These are phyloP conservation scores for Lacerta viridis DNA, from an alignment of 2,797 vertebrate genomes.

Conservation along the genomic window DNA sequence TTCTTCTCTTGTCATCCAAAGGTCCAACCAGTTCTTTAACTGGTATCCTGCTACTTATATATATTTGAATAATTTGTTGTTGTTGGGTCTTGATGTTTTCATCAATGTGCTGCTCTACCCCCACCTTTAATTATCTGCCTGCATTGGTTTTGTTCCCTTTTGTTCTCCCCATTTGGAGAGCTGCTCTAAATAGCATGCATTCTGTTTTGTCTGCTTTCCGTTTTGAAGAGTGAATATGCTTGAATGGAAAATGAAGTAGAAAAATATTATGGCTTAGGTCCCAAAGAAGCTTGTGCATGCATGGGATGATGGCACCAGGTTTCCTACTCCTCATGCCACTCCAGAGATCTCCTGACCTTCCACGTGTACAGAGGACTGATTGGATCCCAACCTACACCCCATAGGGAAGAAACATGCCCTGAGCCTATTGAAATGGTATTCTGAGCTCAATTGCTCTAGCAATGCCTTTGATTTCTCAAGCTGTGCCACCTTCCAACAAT, in stretches of 20 bases:
- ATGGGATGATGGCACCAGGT: not conserved
- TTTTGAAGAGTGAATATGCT: not conserved
- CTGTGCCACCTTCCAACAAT: not conserved
- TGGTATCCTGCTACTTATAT: no score
- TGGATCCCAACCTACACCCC: not conserved
- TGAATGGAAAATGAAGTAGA: not conserved
- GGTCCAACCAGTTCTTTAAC: no score
- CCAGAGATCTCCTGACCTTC: not conserved
- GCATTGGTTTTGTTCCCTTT: no score
- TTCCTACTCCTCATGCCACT: not conserved
- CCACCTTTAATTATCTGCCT: no score
- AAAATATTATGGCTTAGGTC: not conserved
- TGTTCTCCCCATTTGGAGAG: no score
- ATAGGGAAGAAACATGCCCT: not conserved
- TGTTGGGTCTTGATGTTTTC: no score
- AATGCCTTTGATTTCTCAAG: not conserved
- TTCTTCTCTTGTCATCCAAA: no score
- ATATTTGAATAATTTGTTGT: no score
- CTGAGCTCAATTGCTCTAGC: not conserved
- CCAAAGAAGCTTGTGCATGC: not conserved
- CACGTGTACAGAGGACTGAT: not conserved
- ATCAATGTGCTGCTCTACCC: no score
- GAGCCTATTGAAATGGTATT: not conserved
- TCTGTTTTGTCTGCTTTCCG: not conserved
- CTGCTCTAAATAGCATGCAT: not conserved